These are phyloP conservation scores for Coremacera marginata DNA, from an alignment of 2,888 invertebrate species.

Conservation along the genomic window DNA sequence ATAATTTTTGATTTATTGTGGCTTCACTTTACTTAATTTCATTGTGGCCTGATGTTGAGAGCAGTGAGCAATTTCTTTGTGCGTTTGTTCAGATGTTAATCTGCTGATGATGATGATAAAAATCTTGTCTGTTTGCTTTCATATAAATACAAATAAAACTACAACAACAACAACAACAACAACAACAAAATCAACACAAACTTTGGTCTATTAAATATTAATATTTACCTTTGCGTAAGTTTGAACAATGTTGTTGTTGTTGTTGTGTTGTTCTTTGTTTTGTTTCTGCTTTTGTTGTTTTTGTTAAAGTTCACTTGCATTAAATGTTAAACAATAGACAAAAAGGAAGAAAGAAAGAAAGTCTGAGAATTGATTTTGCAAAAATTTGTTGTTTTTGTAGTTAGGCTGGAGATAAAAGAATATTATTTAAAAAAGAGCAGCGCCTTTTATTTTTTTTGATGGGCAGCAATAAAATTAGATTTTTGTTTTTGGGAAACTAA, in stretches of 20 bases:
- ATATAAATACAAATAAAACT: neutral
- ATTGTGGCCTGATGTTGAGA: neutral
- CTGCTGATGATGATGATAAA: conserved; percentile 25
- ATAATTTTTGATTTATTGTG: neutral
- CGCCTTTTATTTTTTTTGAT: no score
- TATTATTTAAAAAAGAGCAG: no score
- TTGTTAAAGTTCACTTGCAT: neutral
- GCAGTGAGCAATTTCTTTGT: conserved; percentile 13
- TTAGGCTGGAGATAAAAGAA: no score
- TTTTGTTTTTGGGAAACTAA: no score
- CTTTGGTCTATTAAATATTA: neutral
- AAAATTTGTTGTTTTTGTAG: no score
- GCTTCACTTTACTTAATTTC: neutral
- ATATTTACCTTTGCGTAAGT: conserved; percentile 4
- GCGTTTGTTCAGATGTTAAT: neutral
- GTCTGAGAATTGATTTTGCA: neutral
- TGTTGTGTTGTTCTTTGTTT: neutral
- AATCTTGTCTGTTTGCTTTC: neutral
- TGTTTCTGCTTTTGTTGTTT: neutral
- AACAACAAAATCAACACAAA: neutral
- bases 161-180: no score
- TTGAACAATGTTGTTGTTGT: neutral
- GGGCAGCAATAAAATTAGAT: no score
- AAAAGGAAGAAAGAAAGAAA: conserved; percentile 24
- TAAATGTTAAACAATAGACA: conserved; percentile 17